Evolutionary conservation across 2,797 vertebrate genomes (phyloP).

Genomic region (Eurystomus glaucurus): DNA sequence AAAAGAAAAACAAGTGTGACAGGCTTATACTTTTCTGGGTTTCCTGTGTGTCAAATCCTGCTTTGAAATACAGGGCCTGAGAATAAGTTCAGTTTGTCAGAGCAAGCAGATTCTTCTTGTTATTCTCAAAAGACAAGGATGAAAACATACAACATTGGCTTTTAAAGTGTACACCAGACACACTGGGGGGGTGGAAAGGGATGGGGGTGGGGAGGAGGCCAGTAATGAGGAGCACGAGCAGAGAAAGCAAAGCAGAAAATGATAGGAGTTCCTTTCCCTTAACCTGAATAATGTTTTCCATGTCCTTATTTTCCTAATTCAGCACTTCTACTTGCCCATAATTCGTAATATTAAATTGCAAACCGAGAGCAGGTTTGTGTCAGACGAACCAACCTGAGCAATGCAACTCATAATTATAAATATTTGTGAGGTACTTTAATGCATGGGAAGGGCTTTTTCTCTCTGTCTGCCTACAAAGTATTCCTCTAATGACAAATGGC

Average conservation of each 20-base stretch:
- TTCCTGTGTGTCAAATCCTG: slow-evolving; percentile 16
- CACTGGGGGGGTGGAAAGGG: background rate
- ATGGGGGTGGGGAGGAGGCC: fast-evolving
- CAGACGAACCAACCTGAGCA: background rate
- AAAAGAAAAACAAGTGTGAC: slow-evolving; percentile 12
- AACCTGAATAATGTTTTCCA: background rate
- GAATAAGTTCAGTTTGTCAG: background rate
- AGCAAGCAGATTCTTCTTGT: background rate
- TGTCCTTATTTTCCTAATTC: background rate
- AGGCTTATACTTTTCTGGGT: background rate
- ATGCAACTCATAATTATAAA: background rate
- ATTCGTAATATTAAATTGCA: background rate
- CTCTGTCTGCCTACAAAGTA: background rate
- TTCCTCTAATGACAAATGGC: background rate
- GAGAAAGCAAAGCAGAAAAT: background rate
- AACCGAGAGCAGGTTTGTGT: background rate
- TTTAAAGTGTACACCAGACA: background rate
- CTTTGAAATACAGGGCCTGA: background rate
- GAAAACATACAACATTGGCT: background rate
- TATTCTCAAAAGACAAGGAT: background rate
- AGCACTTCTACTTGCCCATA: background rate
- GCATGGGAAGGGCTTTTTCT: background rate
- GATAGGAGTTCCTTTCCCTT: background rate
- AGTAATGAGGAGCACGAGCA: background rate
- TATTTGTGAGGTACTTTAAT: background rate